Evolutionary conservation across 2,888 invertebrate genomes (phyloP), one percentile per base, ranked within the genome.

Genomic region (Cryptophagus acutangulus): DNA sequence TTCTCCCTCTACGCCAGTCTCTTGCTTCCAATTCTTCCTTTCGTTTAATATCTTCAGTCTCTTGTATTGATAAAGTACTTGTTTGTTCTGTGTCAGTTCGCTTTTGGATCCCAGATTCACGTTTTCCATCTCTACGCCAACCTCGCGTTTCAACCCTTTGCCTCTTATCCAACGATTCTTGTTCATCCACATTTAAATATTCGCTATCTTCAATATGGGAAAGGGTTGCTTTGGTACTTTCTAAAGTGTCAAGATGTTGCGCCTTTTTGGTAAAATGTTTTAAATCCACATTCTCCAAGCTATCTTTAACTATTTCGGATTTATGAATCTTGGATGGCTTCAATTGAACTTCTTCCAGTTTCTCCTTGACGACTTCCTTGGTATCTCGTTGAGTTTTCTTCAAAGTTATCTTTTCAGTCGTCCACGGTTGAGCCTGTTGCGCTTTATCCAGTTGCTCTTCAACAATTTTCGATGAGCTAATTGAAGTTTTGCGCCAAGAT

Each of bases 351-450:
- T 51, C 50, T 44, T 55, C 54, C 9, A 54, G 5, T 10, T 41
- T 52, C 46, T 51, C 56, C 46, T 48, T 51, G 17, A 38, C 36
- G 72, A 72, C 49, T 41, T 64, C 61, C 51, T 69, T 70, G 36
- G 47, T 59, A 17, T 65, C 61, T 3, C 59, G 54, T 41, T 57
- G 62, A 1, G 70, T 51, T 48, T 69, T 72, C 51, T 78, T 81
- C 16, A 81, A 59, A 26, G 63, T 70, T 10, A 79, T 71, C 49
- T 76, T 74, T 66, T 85, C 80, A 56, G 84, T 75, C 2, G 78
- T 85, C 79, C 79, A 79, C 6, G 78, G 75, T 56, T 75, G 70
- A 33, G 70, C 60, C 29, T 61, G 59, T 40, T 50, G 52, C 24
- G 48, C 34, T 49, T 45, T 51, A 6, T 37, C 44, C 45, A 40